Evolutionary conservation across 2,888 invertebrate species (phyloP).

Genomic region (Apeira syringaria): DNA sequence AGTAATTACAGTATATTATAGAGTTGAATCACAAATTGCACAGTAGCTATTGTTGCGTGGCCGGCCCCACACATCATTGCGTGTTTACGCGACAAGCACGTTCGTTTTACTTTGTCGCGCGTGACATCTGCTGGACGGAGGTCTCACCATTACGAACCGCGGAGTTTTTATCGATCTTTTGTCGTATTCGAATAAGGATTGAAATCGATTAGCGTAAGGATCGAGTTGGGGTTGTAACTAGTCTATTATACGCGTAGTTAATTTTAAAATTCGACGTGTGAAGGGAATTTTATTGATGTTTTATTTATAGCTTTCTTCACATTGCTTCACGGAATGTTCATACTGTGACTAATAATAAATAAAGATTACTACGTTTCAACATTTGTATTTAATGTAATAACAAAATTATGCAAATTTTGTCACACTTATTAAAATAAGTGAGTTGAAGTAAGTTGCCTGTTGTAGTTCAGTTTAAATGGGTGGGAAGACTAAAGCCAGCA

Average conservation of each 20-base stretch:
- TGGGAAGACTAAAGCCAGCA: too few species aligned
- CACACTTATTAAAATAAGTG: too few species aligned
- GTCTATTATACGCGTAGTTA: conserved; percentile 56
- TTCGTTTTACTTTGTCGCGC: conserved; percentile 78
- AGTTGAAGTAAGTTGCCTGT: too few species aligned
- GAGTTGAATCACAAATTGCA: conserved; percentile 76
- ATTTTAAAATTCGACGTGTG: conserved; percentile 66
- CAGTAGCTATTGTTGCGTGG: conserved; percentile 70
- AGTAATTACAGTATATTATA: conserved; percentile 67
- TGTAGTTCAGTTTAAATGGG: too few species aligned
- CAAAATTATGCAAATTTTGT: too few species aligned
- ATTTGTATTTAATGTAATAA: too few species aligned
- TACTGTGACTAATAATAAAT: too few species aligned
- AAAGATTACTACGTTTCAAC: too few species aligned
- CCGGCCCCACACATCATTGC: conserved; percentile 75
- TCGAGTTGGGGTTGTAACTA: conserved; percentile 35
- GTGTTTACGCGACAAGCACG: conserved; percentile 79
- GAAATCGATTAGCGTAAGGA: conserved; percentile 15
- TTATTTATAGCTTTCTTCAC: conserved; percentile 45
- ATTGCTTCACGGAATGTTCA: conserved; percentile 24
- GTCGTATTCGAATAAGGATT: conserved; percentile 20
- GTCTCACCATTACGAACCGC: conserved; percentile 27
- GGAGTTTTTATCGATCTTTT: conserved; percentile 16
- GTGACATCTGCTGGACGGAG: conserved; percentile 62
- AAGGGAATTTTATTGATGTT: conserved; percentile 59